Evolutionary conservation across 53 echinoderm and acorn worm species (phyloP).

Genomic region (Echinometra lucunter): DNA sequence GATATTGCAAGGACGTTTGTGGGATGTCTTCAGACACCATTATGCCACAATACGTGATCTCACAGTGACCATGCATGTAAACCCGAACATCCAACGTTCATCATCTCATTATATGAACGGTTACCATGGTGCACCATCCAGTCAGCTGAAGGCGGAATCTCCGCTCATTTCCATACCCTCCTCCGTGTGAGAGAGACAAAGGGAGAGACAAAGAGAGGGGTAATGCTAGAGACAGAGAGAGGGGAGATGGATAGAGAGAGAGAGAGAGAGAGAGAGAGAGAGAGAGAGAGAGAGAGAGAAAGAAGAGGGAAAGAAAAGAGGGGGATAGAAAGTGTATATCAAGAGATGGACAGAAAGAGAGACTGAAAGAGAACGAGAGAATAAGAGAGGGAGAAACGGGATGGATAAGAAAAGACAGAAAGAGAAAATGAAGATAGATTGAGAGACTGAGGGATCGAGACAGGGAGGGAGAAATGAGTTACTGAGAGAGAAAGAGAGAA

Average conservation of each 20-base stretch:
- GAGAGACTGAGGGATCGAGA: background rate
- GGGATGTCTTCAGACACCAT: too few species aligned
- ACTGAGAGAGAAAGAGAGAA: background rate
- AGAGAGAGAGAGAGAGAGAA: background rate
- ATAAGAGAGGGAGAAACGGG: background rate
- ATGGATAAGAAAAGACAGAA: background rate
- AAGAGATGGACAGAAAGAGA: background rate
- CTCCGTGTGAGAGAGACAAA: too few species aligned
- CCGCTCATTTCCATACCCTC: background rate
- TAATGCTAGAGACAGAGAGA: background rate
- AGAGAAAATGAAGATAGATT: background rate
- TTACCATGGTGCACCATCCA: slow-evolving; percentile 35
- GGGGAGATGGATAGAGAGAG: background rate
- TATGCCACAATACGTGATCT: background rate
- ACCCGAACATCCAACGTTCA: background rate
- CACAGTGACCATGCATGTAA: background rate
- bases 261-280: background rate
- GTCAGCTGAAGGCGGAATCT: background rate
- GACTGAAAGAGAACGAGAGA: background rate
- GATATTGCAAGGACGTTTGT: too few species aligned
- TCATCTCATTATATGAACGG: slow-evolving; percentile 18
- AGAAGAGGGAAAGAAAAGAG: background rate
- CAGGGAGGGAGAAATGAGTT: background rate
- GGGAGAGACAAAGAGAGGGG: background rate
- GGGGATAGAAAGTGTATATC: background rate